Percentiles rank a stretch among this genome's conserved stretches.
These are phyloP conservation scores for Trypoxylus dichotomus DNA, from an alignment of 1,140 invertebrate species.

Conservation along the genomic window DNA sequence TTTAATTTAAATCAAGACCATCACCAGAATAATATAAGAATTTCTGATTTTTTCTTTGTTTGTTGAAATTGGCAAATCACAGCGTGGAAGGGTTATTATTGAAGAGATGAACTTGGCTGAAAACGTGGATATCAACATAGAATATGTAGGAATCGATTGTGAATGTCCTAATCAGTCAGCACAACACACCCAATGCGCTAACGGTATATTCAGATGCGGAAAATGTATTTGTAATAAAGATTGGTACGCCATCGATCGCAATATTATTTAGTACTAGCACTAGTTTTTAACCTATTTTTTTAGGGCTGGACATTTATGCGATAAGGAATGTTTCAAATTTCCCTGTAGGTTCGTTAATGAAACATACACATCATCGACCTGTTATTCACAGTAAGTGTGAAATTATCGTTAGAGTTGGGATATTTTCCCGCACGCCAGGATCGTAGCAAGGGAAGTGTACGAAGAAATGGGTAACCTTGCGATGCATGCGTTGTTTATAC, in stretches of 20 bases:
- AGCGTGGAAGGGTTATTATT: constrained; percentile 51
- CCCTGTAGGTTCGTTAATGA: constrained; percentile 34
- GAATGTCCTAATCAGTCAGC: constrained; percentile 47
- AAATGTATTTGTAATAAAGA: constrained; percentile 60
- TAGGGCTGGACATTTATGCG: constrained; percentile 42
- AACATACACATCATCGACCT: constrained; percentile 34
- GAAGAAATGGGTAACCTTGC: too few species aligned
- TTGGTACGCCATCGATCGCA: constrained; percentile 53
- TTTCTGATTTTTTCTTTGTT: too few species aligned
- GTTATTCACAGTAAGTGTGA: constrained; percentile 35
- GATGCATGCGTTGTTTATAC: too few species aligned
- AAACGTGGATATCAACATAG: constrained; percentile 54
- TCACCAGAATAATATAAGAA: too few species aligned
- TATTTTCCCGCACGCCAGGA: too few species aligned
- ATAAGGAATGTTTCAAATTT: constrained; percentile 37
- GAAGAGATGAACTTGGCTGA: constrained; percentile 58
- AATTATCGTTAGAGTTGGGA: too few species aligned
- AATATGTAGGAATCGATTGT: constrained; percentile 55
- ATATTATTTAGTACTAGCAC: not conserved
- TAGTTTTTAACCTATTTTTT: constrained; percentile 7
- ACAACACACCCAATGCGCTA: constrained; percentile 22
- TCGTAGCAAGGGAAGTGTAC: too few species aligned
- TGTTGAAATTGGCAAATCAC: not conserved
- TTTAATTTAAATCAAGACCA: too few species aligned
- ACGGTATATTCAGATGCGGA: constrained; percentile 60